Percentiles rank a stretch among this genome's conserved stretches.
Evolutionary conservation across 2,888 invertebrate genomes (phyloP).

Genomic region (Urechis unicinctus): DNA sequence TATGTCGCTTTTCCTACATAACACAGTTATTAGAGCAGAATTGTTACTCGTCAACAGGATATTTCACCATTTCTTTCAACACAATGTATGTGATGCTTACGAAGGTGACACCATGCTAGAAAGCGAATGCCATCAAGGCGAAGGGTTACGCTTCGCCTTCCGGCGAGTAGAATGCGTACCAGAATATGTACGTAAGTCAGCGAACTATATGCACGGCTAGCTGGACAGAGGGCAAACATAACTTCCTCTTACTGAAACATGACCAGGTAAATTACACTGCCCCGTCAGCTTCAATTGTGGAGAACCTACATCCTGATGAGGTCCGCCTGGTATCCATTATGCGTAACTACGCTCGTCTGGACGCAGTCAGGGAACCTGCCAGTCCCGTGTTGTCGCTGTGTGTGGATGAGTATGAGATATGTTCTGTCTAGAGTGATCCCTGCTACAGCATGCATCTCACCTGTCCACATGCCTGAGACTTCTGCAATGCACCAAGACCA

Average conservation of each 20-base stretch:
- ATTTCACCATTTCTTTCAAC: conserved; percentile 9
- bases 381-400: conserved; percentile 16
- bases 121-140: conserved; percentile 20
- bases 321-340: not conserved
- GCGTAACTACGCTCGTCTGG: conserved; percentile 13
- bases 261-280: conserved; percentile 8
- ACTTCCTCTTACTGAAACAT: conserved; percentile 14
- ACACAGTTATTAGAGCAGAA: too few relatives aligned
- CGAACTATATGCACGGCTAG: conserved; percentile 15
- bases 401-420: conserved; percentile 19
- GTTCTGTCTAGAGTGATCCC: conserved; percentile 10
- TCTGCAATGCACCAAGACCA: conserved; percentile 21
- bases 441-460: conserved; percentile 16
- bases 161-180: conserved; percentile 18
- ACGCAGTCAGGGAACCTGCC: conserved; percentile 9
- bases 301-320: conserved; percentile 16
- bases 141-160: conserved; percentile 18
- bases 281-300: conserved; percentile 4
- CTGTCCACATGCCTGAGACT: conserved; percentile 18
- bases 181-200: conserved; percentile 17
- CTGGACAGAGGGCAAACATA: conserved; percentile 15
- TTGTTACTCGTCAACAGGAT: too few relatives aligned
- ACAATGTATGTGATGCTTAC: conserved; percentile 14
- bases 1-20: too few relatives aligned
- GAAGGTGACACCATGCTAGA: conserved; percentile 17